A percentile compares a stretch with the other conserved stretches of the same genome.
phyloP scores from a whole-genome alignment of 2,113 vertebrate species.

The Cyanoramphus novaezelandiae region DNA sequence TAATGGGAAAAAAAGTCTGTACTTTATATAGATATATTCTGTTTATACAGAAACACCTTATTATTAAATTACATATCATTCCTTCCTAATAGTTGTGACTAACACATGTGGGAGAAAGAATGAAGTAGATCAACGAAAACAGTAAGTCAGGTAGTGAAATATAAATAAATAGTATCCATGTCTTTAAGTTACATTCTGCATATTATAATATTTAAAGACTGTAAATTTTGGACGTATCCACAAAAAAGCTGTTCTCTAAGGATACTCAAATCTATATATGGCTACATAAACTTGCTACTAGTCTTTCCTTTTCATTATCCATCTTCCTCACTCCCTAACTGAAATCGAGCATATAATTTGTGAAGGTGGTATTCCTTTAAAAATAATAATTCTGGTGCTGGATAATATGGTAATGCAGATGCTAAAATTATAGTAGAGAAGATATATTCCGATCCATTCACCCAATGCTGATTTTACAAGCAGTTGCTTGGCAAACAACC shows the following conservation, averaged over 20 bases:
- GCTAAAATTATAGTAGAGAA: background rate
- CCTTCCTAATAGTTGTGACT: background rate
- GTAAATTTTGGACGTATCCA: background rate
- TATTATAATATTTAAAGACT: background rate
- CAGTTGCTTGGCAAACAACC: background rate
- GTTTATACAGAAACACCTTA: background rate
- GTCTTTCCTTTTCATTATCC: background rate
- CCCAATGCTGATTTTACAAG: background rate
- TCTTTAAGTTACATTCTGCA: background rate
- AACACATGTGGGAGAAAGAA: background rate
- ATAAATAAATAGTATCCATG: background rate
- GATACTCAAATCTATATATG: background rate
- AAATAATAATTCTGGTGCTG: background rate
- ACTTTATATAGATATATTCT: background rate
- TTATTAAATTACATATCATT: background rate
- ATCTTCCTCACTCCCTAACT: background rate
- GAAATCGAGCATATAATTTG: fast-evolving
- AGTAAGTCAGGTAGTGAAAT: background rate
- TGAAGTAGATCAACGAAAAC: background rate
- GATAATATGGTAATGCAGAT: background rate
- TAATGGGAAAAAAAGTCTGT: background rate
- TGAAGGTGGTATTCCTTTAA: background rate
- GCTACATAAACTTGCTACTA: background rate
- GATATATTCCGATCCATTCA: background rate
- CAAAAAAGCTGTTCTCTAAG: background rate